Conservation (phyloP, 2,888 invertebrate genomes). For the Caenorhabditis drosophilae region DNA sequence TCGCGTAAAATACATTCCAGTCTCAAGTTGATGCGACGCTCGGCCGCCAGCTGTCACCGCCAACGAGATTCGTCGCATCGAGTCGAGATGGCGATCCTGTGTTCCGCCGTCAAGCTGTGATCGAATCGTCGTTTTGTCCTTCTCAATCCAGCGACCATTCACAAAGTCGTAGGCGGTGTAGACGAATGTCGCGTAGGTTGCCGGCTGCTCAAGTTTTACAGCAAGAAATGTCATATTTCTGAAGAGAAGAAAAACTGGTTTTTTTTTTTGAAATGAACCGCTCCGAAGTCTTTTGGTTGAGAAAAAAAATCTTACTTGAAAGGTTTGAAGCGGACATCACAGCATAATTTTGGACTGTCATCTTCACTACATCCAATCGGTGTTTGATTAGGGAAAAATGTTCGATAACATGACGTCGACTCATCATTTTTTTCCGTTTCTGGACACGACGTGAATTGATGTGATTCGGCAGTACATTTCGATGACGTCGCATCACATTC, state of each 20-base stretch:
- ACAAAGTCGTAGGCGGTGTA: conserved; percentile 62
- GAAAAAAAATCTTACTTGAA: conserved; percentile 23
- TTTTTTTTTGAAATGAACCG: background rate
- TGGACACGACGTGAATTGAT: conserved; percentile 50
- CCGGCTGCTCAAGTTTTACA: conserved; percentile 58
- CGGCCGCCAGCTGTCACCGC: conserved; percentile 59
- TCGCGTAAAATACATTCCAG: conserved; percentile 66
- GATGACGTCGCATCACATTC: conserved; percentile 56
- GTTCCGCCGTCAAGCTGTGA: conserved; percentile 61
- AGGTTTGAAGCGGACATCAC: conserved; percentile 57
- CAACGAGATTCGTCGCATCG: conserved; percentile 49
- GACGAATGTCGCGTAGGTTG: conserved; percentile 63
- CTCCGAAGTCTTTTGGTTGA: too few species aligned
- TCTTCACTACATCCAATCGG: conserved; percentile 56
- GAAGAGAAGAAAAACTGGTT: conserved; percentile 2
- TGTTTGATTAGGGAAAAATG: conserved; percentile 67
- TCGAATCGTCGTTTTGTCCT: conserved; percentile 58
- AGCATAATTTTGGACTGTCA: conserved; percentile 59
- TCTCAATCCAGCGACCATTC: conserved; percentile 60
- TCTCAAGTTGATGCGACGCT: conserved; percentile 60
- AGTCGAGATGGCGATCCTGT: conserved; percentile 58
- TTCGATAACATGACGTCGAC: conserved; percentile 59
- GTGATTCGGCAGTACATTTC: conserved; percentile 42
- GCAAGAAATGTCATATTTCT: conserved; percentile 62
- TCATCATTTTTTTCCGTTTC: conserved; percentile 32